Evolutionary conservation across 2,888 invertebrate genomes (phyloP), one percentile per base, ranked within the genome.

Genomic region (Epistrophe eligans): DNA sequence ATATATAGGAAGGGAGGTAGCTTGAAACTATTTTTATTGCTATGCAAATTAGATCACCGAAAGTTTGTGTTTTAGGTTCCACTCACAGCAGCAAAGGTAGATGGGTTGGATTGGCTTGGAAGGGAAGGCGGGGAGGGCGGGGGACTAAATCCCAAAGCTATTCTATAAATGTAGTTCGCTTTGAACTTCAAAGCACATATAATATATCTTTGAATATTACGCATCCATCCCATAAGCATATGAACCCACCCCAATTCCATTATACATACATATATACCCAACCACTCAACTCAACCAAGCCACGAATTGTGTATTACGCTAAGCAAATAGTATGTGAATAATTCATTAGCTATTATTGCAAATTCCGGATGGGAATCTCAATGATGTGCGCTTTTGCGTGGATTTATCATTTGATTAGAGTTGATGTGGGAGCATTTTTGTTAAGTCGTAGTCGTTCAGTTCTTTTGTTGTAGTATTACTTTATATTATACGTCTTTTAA

Each of bases 321-420:
- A 28, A 58, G 35, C 72, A 58, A 28, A 58, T 60, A 74, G 48
- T 60, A 62, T 70, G 45, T 85, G 82, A 85, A 85, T 85, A 74
- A 85, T 85, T 85, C 85, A 85, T 77, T 74, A 82, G 64, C 81
- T 77, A 79, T 82, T 73, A 74, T 85, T 82, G 82, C 77, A 70
- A 77, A 85, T 81, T 77, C 81, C 81, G 70, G 70, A 74, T 84
- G 83, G 70, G 76, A 85, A 82, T 82, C 82, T 85, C 64, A 35
- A 64, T 70, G 77, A 85, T 82, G 70, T 73, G 79, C 74, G 64
- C 73, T 84, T 70, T 77, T 60, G 72, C 19, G 81, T 82, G 73
- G 81, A 81, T 82, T 85, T 82, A 82, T 85, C 85, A 82, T 85
- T 85, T 82, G 85, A 85, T 85, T 85, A 82, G 32, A 77, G 85